Evolutionary conservation across 2,888 invertebrate genomes (phyloP).

Genomic region (Trachelus troglodyta): DNA sequence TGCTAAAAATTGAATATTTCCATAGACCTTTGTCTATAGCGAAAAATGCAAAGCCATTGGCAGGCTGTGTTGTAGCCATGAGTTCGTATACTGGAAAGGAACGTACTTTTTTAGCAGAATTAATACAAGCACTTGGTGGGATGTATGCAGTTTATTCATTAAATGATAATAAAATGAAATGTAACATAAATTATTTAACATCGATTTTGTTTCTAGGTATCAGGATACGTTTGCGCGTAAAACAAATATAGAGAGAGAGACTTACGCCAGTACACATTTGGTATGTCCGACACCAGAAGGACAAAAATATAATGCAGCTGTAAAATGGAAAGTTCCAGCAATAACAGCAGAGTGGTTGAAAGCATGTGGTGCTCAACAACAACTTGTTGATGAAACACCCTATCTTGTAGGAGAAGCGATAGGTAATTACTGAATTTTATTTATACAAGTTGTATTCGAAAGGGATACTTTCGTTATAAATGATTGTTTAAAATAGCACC

Average conservation of each 20-base stretch:
- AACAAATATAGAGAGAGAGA: slow-evolving; percentile 64
- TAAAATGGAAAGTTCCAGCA: slow-evolving; percentile 88
- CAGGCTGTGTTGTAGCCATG: slow-evolving; percentile 80
- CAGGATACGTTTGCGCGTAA: slow-evolving; percentile 78
- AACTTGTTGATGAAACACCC: slow-evolving; percentile 69
- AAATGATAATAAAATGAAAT: slow-evolving; percentile 1
- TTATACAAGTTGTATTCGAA: slow-evolving; percentile 5
- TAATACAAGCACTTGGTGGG: slow-evolving; percentile 81
- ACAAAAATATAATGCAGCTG: slow-evolving; percentile 84
- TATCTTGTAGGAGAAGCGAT: slow-evolving; percentile 73
- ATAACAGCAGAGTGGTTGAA: slow-evolving; percentile 83
- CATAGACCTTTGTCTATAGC: slow-evolving; percentile 75
- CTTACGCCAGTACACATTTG: slow-evolving; percentile 82
- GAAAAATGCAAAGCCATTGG: slow-evolving; percentile 69
- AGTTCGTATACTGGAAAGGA: slow-evolving; percentile 82
- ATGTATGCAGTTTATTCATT: slow-evolving; percentile 65
- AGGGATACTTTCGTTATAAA: not conserved
- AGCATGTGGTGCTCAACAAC: slow-evolving; percentile 73
- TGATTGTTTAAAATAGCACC: slow-evolving; percentile 28
- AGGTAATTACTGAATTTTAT: slow-evolving; percentile 39
- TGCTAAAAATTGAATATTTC: slow-evolving; percentile 77
- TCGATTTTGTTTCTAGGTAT: slow-evolving; percentile 61
- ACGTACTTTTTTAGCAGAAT: slow-evolving; percentile 76
- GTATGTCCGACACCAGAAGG: slow-evolving; percentile 80
- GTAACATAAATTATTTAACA: slow-evolving; percentile 11